phyloP scores from a whole-genome alignment of 53 echinoderm and acorn worm genomes.

The Actinopyga echinites region DNA sequence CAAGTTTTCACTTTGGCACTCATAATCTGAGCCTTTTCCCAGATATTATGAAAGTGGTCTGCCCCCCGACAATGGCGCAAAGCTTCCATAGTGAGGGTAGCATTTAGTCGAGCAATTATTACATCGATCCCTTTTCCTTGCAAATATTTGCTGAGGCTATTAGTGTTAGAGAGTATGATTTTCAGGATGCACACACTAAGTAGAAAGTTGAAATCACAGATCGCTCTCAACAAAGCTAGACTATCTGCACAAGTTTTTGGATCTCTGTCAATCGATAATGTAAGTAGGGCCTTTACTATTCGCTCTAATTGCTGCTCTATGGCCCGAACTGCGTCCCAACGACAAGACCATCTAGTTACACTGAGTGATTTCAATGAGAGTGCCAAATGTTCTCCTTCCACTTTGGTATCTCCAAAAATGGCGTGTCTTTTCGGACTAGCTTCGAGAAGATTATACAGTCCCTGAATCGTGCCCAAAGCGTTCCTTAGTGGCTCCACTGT shows the following conservation, averaged over 20 bases:
- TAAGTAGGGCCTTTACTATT: not conserved
- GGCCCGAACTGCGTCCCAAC: not conserved
- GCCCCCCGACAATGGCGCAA: not conserved
- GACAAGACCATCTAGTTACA: not conserved
- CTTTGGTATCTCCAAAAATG: not conserved
- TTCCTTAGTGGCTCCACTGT: not conserved
- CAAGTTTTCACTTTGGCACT: not conserved
- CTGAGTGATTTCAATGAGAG: not conserved
- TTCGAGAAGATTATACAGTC: not conserved
- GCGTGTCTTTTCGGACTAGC: not conserved
- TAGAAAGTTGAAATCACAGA: not conserved
- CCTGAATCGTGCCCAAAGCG: not conserved
- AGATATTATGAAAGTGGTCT: not conserved
- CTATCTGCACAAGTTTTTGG: not conserved
- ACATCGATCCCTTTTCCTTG: not conserved
- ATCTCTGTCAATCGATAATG: not conserved
- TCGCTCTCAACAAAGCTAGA: not conserved
- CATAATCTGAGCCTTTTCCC: not conserved
- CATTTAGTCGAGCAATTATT: not conserved
- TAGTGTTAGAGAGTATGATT: conserved; percentile 3
- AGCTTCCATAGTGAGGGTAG: not conserved
- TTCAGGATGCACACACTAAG: not conserved
- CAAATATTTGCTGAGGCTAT: not conserved
- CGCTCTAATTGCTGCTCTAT: not conserved
- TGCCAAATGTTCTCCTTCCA: not conserved